phyloP scores from a whole-genome alignment of 2,113 vertebrate genomes.

The Labeo rohita region DNA sequence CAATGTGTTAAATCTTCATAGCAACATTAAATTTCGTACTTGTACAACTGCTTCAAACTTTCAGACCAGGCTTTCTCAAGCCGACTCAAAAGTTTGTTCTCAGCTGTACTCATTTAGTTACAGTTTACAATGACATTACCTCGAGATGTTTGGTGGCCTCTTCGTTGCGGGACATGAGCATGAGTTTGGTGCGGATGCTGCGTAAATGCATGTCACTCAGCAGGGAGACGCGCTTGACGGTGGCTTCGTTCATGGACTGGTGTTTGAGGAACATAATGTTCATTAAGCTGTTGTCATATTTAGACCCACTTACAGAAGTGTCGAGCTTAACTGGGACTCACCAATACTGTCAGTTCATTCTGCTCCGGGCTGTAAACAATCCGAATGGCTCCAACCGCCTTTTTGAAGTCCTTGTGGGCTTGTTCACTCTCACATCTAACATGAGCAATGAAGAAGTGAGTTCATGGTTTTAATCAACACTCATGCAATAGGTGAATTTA shows the following conservation, averaged over 20 bases:
- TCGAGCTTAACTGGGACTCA: constrained; percentile 64
- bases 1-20: too few species aligned
- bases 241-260: constrained; percentile 85
- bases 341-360: constrained; percentile 83
- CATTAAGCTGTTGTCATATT: background rate
- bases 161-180: constrained; percentile 88
- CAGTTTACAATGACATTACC: constrained; percentile 64
- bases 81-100: too few species aligned
- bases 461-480: background rate
- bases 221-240: constrained; percentile 85
- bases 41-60: too few species aligned
- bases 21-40: too few species aligned
- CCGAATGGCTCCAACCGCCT: constrained; percentile 84
- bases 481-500: background rate
- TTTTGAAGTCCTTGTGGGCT: constrained; percentile 90
- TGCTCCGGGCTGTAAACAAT: constrained; percentile 82
- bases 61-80: too few species aligned
- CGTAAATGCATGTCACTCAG: constrained; percentile 92
- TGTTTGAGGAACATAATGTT: background rate
- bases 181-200: constrained; percentile 88
- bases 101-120: too few species aligned
- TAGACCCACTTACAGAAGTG: background rate
- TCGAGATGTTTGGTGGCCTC: constrained; percentile 91
- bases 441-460: background rate
- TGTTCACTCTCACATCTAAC: constrained; percentile 83